Evolutionary conservation across 2,113 vertebrate species (phyloP), one percentile per base, ranked within the genome.

Genomic region (Rhinogobius similis): DNA sequence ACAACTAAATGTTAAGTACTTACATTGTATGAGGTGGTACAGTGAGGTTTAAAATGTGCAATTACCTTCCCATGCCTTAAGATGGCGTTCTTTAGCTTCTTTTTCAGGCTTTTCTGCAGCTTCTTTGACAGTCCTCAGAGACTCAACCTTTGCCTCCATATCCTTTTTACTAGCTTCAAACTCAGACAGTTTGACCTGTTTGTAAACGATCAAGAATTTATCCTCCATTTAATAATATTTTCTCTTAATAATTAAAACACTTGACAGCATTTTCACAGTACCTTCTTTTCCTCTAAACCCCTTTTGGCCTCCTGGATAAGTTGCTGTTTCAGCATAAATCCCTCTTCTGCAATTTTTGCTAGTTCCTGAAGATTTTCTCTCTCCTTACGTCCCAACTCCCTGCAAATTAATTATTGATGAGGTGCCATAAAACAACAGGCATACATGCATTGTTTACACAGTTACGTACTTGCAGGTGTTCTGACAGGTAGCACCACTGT

Each of bases 261-360:
- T 53, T 5, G 13, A 24, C 21, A 44, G 26, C 26, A 62, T 58
- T 67, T 21, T 0, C 18, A 36, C 38, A 58, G 65, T 64, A 96
- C 96, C 95, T 95, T 93, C 53, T 96, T 98, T 8, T 97, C 96
- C 68, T 96, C 94, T 3, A 92, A 82, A 10, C 92, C 90, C 41
- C 80, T 94, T 83, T 94, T 95, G 62, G 94, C 94, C 62, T 98
- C 95, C 11, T 96, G 94, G 1, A 98, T 95, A 3, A 96, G 93
- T 52, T 94, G 87, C 58, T 94, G 92, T 79, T 96, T 98, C 4
- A 96, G 87, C 38, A 92, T 66, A 81, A 98, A 95, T 2, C 96
- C 96, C 70, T 97, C 96, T 0, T 93, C 93, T 10, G 95, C 93
- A 7, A 97, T 86, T 75, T 95, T 96, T 0, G 95, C 94, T 88